Evolutionary conservation across 1,140 invertebrate genomes (phyloP).

Genomic region (Holotrichia oblita): DNA sequence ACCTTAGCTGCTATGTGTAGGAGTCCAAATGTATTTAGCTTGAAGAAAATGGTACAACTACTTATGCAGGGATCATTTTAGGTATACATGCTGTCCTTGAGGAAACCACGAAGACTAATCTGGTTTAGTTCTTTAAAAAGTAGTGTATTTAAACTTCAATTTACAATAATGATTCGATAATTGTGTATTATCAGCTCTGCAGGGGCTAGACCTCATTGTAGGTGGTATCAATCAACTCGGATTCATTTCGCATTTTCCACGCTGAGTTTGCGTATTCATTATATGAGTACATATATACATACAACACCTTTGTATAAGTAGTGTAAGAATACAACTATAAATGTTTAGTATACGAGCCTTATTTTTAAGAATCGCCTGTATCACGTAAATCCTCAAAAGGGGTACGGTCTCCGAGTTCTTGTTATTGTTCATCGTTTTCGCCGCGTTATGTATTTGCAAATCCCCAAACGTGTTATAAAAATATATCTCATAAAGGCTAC

Average conservation of each 20-base stretch:
- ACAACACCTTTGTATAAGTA: background rate
- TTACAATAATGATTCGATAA: no score
- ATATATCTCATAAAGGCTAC: conserved; percentile 22
- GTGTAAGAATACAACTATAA: background rate
- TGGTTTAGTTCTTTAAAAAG: no score
- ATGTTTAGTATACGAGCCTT: background rate
- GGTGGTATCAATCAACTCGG: background rate
- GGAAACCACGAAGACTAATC: no score
- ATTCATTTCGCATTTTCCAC: background rate
- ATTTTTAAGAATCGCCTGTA: conserved; percentile 2
- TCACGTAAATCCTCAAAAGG: conserved; percentile 18
- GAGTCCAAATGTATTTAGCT: no score
- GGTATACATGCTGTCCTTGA: no score
- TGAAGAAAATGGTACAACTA: no score
- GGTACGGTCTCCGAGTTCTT: background rate
- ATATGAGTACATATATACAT: background rate
- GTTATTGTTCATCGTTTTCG: conserved; percentile 4
- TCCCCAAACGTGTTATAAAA: conserved; percentile 27
- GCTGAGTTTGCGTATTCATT: background rate
- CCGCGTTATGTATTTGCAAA: conserved; percentile 30
- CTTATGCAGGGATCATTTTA: no score
- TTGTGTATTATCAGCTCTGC: background rate
- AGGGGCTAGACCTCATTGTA: background rate
- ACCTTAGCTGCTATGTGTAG: no score
- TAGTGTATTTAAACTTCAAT: no score